A percentile compares a stretch with the other conserved stretches of the same genome.
Evolutionary conservation across 2,888 invertebrate species (phyloP).

Genomic region (Acleris emargana): DNA sequence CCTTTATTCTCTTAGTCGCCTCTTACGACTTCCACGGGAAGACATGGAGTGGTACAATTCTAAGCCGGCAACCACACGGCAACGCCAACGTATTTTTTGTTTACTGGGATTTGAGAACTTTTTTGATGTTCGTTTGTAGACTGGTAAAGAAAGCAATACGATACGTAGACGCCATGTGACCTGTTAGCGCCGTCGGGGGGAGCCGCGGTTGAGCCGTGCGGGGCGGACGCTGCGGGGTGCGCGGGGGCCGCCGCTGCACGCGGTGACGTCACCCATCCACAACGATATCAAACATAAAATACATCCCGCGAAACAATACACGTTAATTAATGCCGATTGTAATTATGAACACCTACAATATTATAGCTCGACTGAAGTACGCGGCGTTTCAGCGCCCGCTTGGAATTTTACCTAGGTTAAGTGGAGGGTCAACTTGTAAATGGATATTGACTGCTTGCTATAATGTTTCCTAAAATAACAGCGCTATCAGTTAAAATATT

Average conservation of each 20-base stretch:
- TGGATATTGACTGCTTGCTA: slow-evolving; percentile 2
- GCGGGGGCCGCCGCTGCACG: slow-evolving; percentile 37
- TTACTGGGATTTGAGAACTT: background rate
- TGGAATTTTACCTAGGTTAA: slow-evolving; percentile 27
- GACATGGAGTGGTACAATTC: too few species aligned
- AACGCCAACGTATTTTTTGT: background rate
- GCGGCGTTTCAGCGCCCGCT: slow-evolving; percentile 21
- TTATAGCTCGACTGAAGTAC: slow-evolving; percentile 11
- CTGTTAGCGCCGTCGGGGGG: slow-evolving; percentile 56
- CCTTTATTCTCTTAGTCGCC: too few species aligned
- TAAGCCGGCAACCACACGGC: too few species aligned
- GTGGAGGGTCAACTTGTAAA: slow-evolving; percentile 28
- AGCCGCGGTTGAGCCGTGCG: slow-evolving; percentile 38
- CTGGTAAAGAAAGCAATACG: slow-evolving; percentile 36
- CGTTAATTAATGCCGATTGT: slow-evolving; percentile 37
- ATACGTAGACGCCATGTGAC: slow-evolving; percentile 43
- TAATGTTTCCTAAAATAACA: slow-evolving; percentile 15
- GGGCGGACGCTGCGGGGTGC: slow-evolving; percentile 53
- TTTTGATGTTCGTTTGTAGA: slow-evolving; percentile 22
- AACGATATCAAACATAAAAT: slow-evolving; percentile 32
- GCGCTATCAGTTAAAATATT: slow-evolving; percentile 10
- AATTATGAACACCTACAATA: slow-evolving; percentile 15
- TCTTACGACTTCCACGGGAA: too few species aligned
- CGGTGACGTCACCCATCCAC: slow-evolving; percentile 58
- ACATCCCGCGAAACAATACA: slow-evolving; percentile 32